Base-by-base conservation (phyloP, 1,140 invertebrate genomes). In the Eriosoma lanigerum region DNA sequence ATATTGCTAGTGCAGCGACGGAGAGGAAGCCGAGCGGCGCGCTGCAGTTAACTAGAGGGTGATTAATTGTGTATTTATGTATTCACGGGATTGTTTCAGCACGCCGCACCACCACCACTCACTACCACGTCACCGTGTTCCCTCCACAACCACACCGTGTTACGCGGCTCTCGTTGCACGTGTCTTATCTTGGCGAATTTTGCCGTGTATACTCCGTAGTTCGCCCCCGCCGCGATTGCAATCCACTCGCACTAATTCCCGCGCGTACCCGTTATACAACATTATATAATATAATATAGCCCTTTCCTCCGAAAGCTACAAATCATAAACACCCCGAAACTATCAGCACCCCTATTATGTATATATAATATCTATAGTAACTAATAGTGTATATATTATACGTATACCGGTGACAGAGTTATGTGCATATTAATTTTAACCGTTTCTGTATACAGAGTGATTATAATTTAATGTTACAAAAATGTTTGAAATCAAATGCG, bases 61-160 rank as follows among this genome's bases (percentile, higher is more conserved):
- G 75, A 78, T 78, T 78, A 78, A 78, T 78, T 62, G 75, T 78
- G 75, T 78, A 78, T 78, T 78, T 78, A 60, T 78, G 75, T 78
- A 62, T 78, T 78, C 75, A 26, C 56, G n/a, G 75, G 56, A 78
- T 78, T 78, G 56, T 78, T 78, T 78, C 75, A 62, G 52, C n/a
- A n/a, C 56, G 15, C 52, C 26, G 12, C 32, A 10, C 5, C 72
- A 8, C n/a, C 10, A 29, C 8, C 19, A 19, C 50, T 19, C 73
- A 19, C 19, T n/a, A n/a, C n/a, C n/a, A 38, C 38, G 38, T 21
- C 73, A 29, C 56, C 46, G 9, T 17, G 19, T 4, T 32, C 9
- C 38, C 38, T 1, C 19, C 9, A 19, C n/a, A 56, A n/a, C n/a
- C 32, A 4, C 21, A 2, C 64, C 5, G 64, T 8, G 38, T 1